These are phyloP conservation scores for Hapalemur alaotrensis DNA, from an alignment of 2,797 vertebrate species.

Conservation along the genomic window DNA sequence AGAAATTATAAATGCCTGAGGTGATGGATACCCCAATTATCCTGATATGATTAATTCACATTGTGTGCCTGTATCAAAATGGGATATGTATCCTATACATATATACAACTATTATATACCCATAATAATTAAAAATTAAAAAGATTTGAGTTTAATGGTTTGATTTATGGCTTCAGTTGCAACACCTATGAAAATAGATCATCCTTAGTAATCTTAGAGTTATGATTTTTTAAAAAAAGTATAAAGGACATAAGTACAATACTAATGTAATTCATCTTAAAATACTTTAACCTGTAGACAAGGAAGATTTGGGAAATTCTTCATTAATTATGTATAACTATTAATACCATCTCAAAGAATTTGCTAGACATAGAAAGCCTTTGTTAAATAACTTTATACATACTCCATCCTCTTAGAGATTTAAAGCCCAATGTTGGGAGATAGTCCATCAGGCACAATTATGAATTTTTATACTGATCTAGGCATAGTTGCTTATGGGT, in stretches of 20 bases:
- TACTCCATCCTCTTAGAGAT: background rate
- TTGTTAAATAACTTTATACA: constrained; percentile 19
- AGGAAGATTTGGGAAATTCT: background rate
- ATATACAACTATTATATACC: background rate
- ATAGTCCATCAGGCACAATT: background rate
- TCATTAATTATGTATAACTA: background rate
- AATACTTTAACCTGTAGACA: background rate
- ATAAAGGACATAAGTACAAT: background rate
- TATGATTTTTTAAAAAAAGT: background rate
- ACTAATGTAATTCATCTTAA: background rate
- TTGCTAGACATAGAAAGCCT: background rate
- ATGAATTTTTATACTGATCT: background rate
- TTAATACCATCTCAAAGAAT: constrained; percentile 17
- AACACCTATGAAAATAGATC: background rate
- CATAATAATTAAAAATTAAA: background rate
- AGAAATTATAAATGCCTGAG: background rate
- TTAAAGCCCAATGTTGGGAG: background rate
- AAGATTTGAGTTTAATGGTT: background rate
- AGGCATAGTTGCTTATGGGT: background rate
- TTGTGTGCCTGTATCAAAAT: background rate
- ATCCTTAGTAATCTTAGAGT: background rate
- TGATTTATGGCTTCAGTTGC: background rate
- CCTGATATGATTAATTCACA: background rate
- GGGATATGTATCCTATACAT: background rate
- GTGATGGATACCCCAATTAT: background rate